Percentiles rank a stretch among this genome's conserved stretches.
Conservation (phyloP, 2,797 vertebrate genomes). For the Gambusia yucatana region DNA sequence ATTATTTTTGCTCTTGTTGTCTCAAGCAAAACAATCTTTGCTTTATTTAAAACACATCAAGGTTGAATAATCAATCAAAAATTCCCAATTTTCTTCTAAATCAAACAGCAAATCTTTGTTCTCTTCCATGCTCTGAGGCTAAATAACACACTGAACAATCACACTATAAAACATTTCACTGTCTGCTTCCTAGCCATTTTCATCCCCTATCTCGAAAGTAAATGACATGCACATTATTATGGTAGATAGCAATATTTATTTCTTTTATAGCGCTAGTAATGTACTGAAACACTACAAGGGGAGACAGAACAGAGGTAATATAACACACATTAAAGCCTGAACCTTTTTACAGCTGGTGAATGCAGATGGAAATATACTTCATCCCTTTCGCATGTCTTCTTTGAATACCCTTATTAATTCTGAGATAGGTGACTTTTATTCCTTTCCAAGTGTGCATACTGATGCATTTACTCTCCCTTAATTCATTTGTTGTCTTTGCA, state of each 20-base stretch:
- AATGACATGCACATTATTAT: constrained; percentile 84
- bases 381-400: constrained; percentile 77
- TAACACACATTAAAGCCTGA: constrained; percentile 82
- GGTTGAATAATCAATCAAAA: constrained; percentile 68
- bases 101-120: constrained; percentile 75
- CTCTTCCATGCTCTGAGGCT: constrained; percentile 59
- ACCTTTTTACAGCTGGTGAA: constrained; percentile 79
- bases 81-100: constrained; percentile 70
- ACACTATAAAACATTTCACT: constrained; percentile 63
- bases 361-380: constrained; percentile 77
- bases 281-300: constrained; percentile 77
- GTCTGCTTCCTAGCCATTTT: constrained; percentile 69
- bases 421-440: constrained; percentile 84
- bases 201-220: constrained; percentile 73
- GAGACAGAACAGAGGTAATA: constrained; percentile 80
- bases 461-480: constrained; percentile 65
- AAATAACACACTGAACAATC: constrained; percentile 71
- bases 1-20: constrained; percentile 33
- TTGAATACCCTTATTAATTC: constrained; percentile 81
- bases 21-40: constrained; percentile 52
- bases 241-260: constrained; percentile 82
- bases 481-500: constrained; percentile 59
- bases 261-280: constrained; percentile 85
- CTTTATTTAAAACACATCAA: constrained; percentile 69
- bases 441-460: constrained; percentile 81